These are phyloP conservation scores for Phallusia fumigata DNA, from an alignment of 23 tunicate genomes.

Conservation along the genomic window DNA sequence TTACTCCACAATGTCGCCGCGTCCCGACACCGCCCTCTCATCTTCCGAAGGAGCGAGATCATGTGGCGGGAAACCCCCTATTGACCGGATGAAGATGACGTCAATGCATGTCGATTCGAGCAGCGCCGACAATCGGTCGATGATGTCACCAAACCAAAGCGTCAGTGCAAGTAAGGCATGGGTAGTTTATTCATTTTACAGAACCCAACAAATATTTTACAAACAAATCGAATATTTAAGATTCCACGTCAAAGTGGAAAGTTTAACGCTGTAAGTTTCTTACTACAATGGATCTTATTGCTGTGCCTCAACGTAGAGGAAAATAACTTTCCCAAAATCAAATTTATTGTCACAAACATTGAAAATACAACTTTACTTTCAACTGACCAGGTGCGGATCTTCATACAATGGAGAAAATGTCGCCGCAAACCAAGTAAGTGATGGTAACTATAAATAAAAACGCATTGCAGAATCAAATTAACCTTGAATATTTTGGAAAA, in stretches of 20 bases:
- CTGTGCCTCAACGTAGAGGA: too few species aligned
- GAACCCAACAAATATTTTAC: neutral
- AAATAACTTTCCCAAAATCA: too few species aligned
- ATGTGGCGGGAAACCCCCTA: slow-evolving; percentile 79
- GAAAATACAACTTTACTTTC: neutral
- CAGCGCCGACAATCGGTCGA: slow-evolving; percentile 6
- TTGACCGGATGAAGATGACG: slow-evolving; percentile 33
- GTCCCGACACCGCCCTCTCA: slow-evolving; percentile 6
- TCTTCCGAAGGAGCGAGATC: slow-evolving; percentile 4
- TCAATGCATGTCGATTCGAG: neutral
- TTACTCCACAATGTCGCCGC: slow-evolving; percentile 13
- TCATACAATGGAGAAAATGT: neutral
- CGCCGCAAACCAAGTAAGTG: neutral
- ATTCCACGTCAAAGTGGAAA: neutral
- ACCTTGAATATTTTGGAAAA: too few species aligned
- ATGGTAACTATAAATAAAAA: neutral
- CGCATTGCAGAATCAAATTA: neutral
- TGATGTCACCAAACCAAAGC: slow-evolving; percentile 9
- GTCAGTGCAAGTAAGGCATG: neutral
- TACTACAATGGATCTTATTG: neutral
- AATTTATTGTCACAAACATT: neutral
- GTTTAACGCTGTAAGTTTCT: neutral
- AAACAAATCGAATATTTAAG: neutral
- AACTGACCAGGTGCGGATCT: neutral
- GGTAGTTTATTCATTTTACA: neutral